A percentile compares a stretch with the other conserved stretches of the same genome.
These are phyloP conservation scores for Procavia capensis DNA, from an alignment of 2,113 vertebrate species.

Conservation along the genomic window DNA sequence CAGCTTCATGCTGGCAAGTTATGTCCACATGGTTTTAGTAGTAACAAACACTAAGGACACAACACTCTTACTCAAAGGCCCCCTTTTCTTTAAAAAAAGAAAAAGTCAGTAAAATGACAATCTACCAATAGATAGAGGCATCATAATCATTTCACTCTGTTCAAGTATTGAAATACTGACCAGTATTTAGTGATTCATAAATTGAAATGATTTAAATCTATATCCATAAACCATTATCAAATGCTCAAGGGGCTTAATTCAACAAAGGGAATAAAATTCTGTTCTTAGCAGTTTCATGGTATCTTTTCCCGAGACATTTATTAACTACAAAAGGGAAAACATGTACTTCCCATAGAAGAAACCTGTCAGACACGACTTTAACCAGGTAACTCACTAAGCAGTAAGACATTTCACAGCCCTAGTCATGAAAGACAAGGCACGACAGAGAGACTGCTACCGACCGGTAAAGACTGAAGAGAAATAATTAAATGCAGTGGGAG, in stretches of 20 bases:
- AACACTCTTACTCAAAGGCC: neutral
- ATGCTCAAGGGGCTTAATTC: conserved; percentile 11
- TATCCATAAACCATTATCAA: neutral
- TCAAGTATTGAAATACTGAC: conserved; percentile 7
- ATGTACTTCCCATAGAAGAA: neutral
- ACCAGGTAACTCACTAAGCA: neutral
- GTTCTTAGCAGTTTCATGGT: neutral
- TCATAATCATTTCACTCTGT: neutral
- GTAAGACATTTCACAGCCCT: neutral
- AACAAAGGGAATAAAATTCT: conserved; percentile 17
- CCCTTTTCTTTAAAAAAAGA: neutral
- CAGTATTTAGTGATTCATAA: neutral
- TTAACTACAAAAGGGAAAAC: neutral
- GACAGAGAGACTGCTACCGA: neutral
- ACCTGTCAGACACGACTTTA: neutral
- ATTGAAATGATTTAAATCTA: conserved; percentile 29
- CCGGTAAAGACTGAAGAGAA: neutral
- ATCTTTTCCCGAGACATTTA: neutral
- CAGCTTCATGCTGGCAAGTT: neutral
- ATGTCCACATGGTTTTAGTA: neutral
- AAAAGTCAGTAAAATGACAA: neutral
- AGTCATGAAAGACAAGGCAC: too few species aligned
- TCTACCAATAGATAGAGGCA: neutral
- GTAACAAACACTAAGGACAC: neutral
- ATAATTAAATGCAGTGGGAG: neutral